Conservation (phyloP, 92 coral and sea anemone species). For the Umimayanthus kanabou region DNA sequence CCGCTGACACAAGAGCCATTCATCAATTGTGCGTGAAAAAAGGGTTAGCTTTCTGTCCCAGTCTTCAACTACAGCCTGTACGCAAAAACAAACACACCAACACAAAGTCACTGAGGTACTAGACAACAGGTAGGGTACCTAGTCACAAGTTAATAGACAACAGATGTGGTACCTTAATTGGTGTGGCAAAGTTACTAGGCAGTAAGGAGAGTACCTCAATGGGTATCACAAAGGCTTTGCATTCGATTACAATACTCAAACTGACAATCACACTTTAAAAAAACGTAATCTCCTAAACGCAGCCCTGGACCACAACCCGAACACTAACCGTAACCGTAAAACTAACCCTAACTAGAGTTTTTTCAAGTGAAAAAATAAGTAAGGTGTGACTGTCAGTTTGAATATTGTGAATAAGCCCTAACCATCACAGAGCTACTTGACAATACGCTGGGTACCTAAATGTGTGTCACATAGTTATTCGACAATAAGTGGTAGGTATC, state of each 20-base stretch:
- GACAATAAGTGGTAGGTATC: too few species aligned
- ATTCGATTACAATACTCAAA: too few species aligned
- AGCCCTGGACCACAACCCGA: too few species aligned
- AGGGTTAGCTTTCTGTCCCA: conserved; percentile 92
- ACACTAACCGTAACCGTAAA: too few species aligned
- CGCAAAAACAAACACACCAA: not conserved
- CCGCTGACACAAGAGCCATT: conserved; percentile 95
- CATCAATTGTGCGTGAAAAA: conserved; percentile 94
- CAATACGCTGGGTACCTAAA: conserved; percentile 60
- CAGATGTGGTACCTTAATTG: conserved; percentile 69
- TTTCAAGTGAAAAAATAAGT: too few species aligned
- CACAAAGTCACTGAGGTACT: not conserved
- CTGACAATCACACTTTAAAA: too few species aligned
- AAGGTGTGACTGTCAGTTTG: too few species aligned
- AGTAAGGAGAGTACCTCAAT: conserved; percentile 65
- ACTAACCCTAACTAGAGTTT: too few species aligned
- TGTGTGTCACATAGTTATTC: conserved; percentile 73
- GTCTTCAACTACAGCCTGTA: conserved; percentile 86
- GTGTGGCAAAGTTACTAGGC: conserved; percentile 10
- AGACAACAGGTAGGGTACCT: not conserved
- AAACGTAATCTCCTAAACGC: too few species aligned
- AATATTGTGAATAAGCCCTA: too few species aligned
- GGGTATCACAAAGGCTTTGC: conserved; percentile 72
- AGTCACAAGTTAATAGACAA: not conserved
- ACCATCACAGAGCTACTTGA: not conserved